Percentiles rank a stretch among this genome's conserved stretches.
phyloP scores from a whole-genome alignment of 2,113 vertebrate genomes.

The Mustela lutreola region DNA sequence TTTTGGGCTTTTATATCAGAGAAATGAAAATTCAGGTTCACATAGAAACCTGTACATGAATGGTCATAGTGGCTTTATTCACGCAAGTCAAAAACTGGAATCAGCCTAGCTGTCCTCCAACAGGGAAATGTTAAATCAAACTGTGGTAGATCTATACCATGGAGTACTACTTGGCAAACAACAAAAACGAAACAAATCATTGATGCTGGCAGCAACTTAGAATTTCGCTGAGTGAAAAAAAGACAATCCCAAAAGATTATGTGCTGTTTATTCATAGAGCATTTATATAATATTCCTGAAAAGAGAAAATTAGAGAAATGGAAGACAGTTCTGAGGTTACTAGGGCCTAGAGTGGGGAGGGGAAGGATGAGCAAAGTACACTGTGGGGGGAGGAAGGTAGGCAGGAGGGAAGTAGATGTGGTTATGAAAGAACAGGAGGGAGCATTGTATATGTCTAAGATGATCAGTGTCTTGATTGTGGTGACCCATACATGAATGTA shows the following conservation, averaged over 20 bases:
- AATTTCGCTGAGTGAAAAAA: neutral
- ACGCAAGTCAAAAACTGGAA: neutral
- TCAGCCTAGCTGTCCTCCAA: neutral
- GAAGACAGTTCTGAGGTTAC: neutral
- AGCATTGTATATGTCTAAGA: neutral
- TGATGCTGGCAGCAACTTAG: neutral
- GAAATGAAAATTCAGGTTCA: neutral
- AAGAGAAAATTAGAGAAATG: neutral
- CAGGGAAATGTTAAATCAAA: neutral
- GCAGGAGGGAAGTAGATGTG: neutral
- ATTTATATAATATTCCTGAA: neutral
- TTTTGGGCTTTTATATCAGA: neutral
- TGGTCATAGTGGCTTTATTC: neutral
- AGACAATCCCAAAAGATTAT: neutral
- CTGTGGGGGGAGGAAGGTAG: neutral
- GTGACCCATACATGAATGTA: neutral
- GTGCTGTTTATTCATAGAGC: neutral
- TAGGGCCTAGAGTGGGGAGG: too few relatives aligned
- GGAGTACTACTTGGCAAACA: neutral
- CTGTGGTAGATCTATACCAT: neutral
- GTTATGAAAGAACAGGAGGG: neutral
- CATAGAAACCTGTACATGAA: neutral
- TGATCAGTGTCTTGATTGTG: neutral
- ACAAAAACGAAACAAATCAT: neutral
- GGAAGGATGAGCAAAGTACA: neutral